A percentile compares a stretch with the other conserved stretches of the same genome.
Evolutionary conservation across 2,113 vertebrate genomes (phyloP).

Genomic region (Ophiodon elongatus): DNA sequence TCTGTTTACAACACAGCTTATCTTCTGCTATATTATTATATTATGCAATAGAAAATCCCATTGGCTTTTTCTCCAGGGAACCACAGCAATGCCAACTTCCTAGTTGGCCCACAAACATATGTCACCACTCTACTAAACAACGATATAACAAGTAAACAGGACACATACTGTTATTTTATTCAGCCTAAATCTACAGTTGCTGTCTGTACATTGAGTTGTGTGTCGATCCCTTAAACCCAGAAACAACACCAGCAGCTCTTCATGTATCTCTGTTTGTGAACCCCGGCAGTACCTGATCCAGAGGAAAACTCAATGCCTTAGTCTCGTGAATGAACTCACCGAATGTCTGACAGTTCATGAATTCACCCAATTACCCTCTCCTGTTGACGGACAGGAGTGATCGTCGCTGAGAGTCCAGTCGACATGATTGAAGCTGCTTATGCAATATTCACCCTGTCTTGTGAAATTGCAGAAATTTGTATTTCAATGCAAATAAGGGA

Average conservation of each 20-base stretch:
- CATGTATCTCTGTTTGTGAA: neutral
- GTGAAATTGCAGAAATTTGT: neutral
- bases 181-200: neutral
- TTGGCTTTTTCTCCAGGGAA: no score
- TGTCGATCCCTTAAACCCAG: neutral
- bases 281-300: neutral
- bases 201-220: no score
- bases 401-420: neutral
- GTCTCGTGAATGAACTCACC: neutral
- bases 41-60: no score
- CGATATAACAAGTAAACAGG: neutral
- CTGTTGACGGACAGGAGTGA: neutral
- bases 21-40: no score
- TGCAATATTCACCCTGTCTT: neutral
- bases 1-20: no score
- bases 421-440: neutral
- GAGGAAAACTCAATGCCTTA: neutral
- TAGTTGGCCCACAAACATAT: no score
- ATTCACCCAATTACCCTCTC: neutral
- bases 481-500: slow-evolving; percentile 10
- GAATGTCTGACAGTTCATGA: neutral
- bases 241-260: neutral
- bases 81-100: no score
- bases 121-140: no score
- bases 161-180: neutral